These are phyloP conservation scores for Diplazon laetatorius DNA, from an alignment of 2,888 invertebrate species.

Conservation along the genomic window DNA sequence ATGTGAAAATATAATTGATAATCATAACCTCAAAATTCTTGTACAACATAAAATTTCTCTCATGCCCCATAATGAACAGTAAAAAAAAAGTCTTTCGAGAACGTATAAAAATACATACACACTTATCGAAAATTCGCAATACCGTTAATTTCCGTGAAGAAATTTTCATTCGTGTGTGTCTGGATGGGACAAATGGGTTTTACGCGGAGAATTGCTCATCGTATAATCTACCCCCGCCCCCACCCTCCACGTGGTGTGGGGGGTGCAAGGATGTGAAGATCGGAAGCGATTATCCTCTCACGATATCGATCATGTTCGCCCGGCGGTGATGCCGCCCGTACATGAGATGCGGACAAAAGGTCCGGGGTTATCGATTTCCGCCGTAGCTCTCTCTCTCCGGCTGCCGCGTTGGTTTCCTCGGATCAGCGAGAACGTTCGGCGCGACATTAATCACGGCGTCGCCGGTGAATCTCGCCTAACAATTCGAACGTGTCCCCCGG, in stretches of 20 bases:
- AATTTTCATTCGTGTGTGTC: background rate
- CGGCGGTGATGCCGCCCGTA: slow-evolving; percentile 12
- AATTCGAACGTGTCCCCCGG: slow-evolving; percentile 48
- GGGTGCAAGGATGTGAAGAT: slow-evolving; percentile 5
- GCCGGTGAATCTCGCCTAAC: slow-evolving; percentile 59
- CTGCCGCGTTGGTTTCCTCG: slow-evolving; percentile 40
- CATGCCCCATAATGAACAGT: too few species aligned
- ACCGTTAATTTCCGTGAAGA: background rate
- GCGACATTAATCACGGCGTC: slow-evolving; percentile 60
- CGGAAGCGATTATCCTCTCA: slow-evolving; percentile 36
- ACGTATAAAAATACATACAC: background rate
- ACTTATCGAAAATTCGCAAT: background rate
- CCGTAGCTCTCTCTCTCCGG: slow-evolving; percentile 41
- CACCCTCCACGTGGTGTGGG: too few species aligned
- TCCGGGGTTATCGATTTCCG: slow-evolving; percentile 58
- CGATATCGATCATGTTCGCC: slow-evolving; percentile 49
- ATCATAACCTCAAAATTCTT: too few species aligned
- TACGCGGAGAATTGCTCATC: slow-evolving; percentile 1
- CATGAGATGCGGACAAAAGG: slow-evolving; percentile 50
- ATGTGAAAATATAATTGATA: too few species aligned
- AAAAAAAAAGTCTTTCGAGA: too few species aligned
- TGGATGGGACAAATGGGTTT: background rate
- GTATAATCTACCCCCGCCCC: background rate
- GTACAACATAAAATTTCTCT: too few species aligned
- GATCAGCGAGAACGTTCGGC: slow-evolving; percentile 40